A percentile compares a stretch with the other conserved stretches of the same genome.
Evolutionary conservation across 2,113 vertebrate genomes (phyloP).

Genomic region (Burhinus bistriatus): DNA sequence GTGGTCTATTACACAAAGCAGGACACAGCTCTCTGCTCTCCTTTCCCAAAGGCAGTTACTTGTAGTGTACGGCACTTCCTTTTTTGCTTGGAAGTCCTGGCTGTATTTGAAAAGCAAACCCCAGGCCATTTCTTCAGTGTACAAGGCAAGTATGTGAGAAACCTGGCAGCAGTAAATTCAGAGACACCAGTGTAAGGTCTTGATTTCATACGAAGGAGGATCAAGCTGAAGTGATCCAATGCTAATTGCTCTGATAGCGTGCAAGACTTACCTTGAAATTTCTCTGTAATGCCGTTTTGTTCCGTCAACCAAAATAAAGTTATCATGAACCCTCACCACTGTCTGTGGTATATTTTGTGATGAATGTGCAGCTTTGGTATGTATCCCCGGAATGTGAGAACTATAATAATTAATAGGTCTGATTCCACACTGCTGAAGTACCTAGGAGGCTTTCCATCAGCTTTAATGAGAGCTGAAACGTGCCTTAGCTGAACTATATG

Average conservation of each 20-base stretch:
- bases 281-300: slow-evolving; percentile 12
- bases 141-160: not conserved
- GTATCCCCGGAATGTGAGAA: not conserved
- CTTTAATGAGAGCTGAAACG: not conserved
- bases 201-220: not conserved
- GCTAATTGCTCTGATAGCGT: not conserved
- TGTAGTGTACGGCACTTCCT: not conserved
- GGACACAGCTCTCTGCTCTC: not conserved
- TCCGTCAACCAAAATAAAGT: slow-evolving; percentile 9
- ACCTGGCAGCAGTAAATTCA: not conserved
- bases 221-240: not conserved
- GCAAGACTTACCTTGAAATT: slow-evolving; percentile 11
- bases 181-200: not conserved
- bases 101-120: not conserved
- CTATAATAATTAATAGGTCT: not conserved
- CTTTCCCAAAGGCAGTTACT: not conserved
- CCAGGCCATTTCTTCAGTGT: not conserved
- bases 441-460: not conserved
- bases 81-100: not conserved
- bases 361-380: not conserved
- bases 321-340: not conserved
- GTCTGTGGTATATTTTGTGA: not conserved
- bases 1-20: not conserved
- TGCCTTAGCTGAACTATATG: not conserved
- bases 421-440: not conserved